These are phyloP conservation scores for Batillaria attramentaria DNA, from an alignment of 1,140 invertebrate species.

Conservation along the genomic window DNA sequence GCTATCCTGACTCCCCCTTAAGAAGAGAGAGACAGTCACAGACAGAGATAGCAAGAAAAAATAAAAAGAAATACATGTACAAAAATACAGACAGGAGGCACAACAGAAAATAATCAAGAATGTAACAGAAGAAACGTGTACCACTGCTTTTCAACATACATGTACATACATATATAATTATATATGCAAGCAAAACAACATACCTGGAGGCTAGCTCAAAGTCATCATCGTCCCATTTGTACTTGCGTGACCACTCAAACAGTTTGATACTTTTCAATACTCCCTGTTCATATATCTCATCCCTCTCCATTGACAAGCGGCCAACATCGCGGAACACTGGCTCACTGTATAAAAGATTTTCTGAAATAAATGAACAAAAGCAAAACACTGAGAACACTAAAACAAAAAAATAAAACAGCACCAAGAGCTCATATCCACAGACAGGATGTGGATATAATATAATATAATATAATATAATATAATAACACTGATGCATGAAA, in stretches of 20 bases:
- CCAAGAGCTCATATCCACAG: no score
- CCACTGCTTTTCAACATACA: no score
- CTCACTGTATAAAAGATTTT: constrained; percentile 40
- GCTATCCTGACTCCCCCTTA: no score
- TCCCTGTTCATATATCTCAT: constrained; percentile 44
- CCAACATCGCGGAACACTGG: constrained; percentile 42
- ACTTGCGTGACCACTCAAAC: constrained; percentile 39
- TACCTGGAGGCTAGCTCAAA: constrained; percentile 39
- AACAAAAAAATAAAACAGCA: constrained; percentile 5
- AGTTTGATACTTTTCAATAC: constrained; percentile 48
- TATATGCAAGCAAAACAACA: background rate
- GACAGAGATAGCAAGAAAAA: background rate
- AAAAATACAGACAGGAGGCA: background rate
- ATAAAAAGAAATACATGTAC: no score
- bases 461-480: no score
- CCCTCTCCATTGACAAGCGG: constrained; percentile 32
- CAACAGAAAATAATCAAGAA: background rate
- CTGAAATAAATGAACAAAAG: constrained; percentile 30
- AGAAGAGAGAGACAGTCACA: no score
- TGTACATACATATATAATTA: background rate
- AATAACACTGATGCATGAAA: background rate
- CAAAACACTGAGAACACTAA: no score
- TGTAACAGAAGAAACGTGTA: background rate
- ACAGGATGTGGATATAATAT: no score
- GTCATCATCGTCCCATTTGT: constrained; percentile 47